Evolutionary conservation across 2,888 invertebrate species (phyloP), one percentile per base, ranked within the genome.

Genomic region (Nomada fabriciana): DNA sequence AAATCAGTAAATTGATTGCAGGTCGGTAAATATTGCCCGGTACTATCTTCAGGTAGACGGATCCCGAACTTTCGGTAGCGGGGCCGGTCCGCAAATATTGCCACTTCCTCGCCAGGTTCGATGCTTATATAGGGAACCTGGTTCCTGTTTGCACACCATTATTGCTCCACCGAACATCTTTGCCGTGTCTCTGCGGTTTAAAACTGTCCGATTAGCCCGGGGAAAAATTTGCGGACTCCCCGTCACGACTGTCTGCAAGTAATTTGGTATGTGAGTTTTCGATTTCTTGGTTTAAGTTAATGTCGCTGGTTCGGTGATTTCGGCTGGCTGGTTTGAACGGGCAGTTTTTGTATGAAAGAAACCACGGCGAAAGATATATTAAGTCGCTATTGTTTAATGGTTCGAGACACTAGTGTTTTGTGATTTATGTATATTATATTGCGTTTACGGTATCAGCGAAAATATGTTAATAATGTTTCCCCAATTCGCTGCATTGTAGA

Each of bases 51-150:
- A 60, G 67, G 74, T 72, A 73, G 80, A 82, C 82, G 70, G 76
- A 85, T 87, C 72, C 69, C 71, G 67, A 85, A 87, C 71, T 87
- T 87, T 82, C 76, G 36, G 80, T 75, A 74, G 65, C 71, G 63
- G 72, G 78, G 69, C 86, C 72, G 52, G 76, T 89, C 76, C 78
- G 89, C 88, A 91, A 91, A 91, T 90, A 90, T 91, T 91, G 89
- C 85, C 88, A 86, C 88, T 84, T 80, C 80, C 84, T 74, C 80
- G 83, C 76, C 80, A 78, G 88, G 84, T 81, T 83, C 84, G 71
- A 18, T 69, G 79, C 80, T 87, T 85, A 81, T 81, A 64, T 71
- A 68, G 70, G 68, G 59, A 86, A 63, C 83, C 76, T 79, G 80
- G 86, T 84, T 84, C 78, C 73, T 85, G 86, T 90, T 91, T 89